Evolutionary conservation across 2,888 invertebrate species (phyloP), one percentile per base, ranked within the genome.

Genomic region (Amblyjoppa proteus): DNA sequence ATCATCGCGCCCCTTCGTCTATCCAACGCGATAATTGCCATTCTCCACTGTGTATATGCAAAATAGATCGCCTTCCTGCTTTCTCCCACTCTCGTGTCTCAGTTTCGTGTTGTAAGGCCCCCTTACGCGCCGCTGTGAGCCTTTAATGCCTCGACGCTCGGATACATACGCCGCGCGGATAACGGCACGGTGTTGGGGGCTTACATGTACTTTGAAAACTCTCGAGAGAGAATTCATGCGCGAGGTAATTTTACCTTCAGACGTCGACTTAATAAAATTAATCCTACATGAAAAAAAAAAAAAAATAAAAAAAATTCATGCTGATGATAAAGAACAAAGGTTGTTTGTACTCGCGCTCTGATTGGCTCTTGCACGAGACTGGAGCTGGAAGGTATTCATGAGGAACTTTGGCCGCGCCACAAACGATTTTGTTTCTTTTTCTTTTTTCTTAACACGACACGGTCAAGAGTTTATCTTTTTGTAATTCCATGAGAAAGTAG

Each of bases 1-100:
- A 81, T 81, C 74, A 78, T 69, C 16, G 64, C 45, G 76, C 76
- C 41, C 61, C 56, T 81, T 71, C 53, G 70, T 79, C 53, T 53
- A 81, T 74, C 41, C 53, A 81, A 68, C 73, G 74, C 74, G 81
- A 84, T 84, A 78, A 84, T 84, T 84, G 51, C 77, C 81, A 75
- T 64, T 45, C 77, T 74, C 53, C 56, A 41, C 49, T 69, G 51
- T 75, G 73, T 81, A 49, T 53, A 84, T 81, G 81, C 64, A 81
- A 81, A 84, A 84, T 81, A 74, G 81, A 78, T 77, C 74, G 73
- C 70, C 64, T 68, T 41, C 68, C 68, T 16, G 66, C 51, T 45
- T 9, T 51, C 74, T 28, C 68, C 68, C 16, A 38, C 51, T 68
- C 16, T 51, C 74, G 51, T 71, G 38, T 71, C 75, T 77, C 58